Evolutionary conservation across 2,888 invertebrate genomes (phyloP).

Genomic region (Drosophila anceps): DNA sequence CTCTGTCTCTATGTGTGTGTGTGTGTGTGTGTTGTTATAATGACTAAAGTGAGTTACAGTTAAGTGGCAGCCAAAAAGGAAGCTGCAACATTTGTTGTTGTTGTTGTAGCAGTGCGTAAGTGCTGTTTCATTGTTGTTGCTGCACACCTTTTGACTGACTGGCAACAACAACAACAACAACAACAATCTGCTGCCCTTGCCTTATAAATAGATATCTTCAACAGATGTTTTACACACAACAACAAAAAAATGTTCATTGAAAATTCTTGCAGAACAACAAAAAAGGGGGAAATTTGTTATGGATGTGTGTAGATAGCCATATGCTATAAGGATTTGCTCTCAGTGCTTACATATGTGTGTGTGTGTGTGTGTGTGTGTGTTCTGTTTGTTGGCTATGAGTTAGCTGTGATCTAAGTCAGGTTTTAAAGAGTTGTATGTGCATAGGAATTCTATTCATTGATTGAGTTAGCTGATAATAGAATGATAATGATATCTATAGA

Average conservation of each 20-base stretch:
- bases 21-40: conserved; percentile 40
- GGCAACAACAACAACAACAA: conserved; percentile 35
- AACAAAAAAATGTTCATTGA: conserved; percentile 26
- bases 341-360: background rate
- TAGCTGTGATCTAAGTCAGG: background rate
- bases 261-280: conserved; percentile 10
- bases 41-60: conserved; percentile 77
- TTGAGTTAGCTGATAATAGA: background rate
- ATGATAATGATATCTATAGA: background rate
- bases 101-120: conserved; percentile 58
- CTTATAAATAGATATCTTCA: conserved; percentile 42
- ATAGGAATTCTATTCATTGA: conserved; percentile 4
- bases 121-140: conserved; percentile 72
- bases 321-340: conserved; percentile 1
- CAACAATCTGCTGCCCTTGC: conserved; percentile 30
- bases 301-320: background rate
- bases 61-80: conserved; percentile 80
- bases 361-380: background rate
- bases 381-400: background rate
- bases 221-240: conserved; percentile 44
- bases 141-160: conserved; percentile 68
- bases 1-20: conserved; percentile 3
- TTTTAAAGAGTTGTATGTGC: background rate
- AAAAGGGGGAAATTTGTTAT: conserved; percentile 22
- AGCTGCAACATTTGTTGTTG: conserved; percentile 75